A percentile compares a stretch with the other conserved stretches of the same genome.
These are phyloP conservation scores for Arenaria interpres DNA, from an alignment of 2,113 vertebrate species.

Conservation along the genomic window DNA sequence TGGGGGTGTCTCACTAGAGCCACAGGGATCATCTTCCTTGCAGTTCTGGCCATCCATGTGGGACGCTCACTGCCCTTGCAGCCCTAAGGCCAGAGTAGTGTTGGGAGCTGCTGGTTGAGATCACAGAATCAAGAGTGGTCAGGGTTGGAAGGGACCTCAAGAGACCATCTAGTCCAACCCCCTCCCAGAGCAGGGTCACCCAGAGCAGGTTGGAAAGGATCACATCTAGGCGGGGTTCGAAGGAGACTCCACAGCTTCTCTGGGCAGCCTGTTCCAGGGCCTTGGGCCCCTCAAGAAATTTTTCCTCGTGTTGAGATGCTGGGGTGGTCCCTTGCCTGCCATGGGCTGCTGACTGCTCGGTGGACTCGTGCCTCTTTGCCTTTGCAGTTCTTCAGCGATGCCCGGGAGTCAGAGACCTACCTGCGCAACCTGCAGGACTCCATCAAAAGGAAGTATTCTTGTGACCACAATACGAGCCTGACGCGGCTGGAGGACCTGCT, in stretches of 20 bases:
- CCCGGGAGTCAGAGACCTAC: conserved; percentile 89
- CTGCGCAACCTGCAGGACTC: conserved; percentile 92
- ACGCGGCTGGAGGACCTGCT: conserved; percentile 94
- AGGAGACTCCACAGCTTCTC: not conserved
- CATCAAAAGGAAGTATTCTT: conserved; percentile 95
- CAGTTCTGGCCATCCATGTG: rapidly evolving
- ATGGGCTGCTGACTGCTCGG: not conserved
- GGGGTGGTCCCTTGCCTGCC: not conserved
- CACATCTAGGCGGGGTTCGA: not conserved
- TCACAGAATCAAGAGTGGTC: not conserved
- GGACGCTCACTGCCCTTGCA: not conserved
- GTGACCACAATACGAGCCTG: conserved; percentile 89
- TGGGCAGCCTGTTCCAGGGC: not conserved
- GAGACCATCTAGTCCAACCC: not conserved
- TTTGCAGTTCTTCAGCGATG: conserved; percentile 88
- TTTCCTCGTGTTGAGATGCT: not conserved
- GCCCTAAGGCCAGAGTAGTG: rapidly evolving
- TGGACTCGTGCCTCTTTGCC: not conserved
- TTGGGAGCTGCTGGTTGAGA: not conserved
- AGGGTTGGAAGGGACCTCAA: not conserved
- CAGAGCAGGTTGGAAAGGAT: not conserved
- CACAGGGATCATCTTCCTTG: not conserved
- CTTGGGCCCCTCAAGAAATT: not conserved
- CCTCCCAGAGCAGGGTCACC: not conserved
- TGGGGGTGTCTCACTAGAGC: not conserved